These are phyloP conservation scores for Amiota minor DNA, from an alignment of 2,888 invertebrate species.

Conservation along the genomic window DNA sequence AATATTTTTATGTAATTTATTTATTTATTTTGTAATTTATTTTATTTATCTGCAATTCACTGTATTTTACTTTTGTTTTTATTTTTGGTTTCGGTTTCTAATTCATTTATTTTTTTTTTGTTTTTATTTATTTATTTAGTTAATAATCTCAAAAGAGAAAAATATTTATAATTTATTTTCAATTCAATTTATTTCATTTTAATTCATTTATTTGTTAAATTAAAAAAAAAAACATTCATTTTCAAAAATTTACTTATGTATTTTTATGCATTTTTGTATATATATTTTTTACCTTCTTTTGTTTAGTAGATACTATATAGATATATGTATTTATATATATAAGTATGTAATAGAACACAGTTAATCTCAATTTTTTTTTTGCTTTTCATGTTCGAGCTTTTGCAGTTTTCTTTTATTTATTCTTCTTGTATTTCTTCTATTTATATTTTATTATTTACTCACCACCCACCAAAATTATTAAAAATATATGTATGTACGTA, in stretches of 20 bases:
- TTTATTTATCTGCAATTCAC: slow-evolving; percentile 34
- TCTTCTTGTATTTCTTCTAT: neutral
- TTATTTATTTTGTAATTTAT: slow-evolving; percentile 52
- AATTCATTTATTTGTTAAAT: slow-evolving; percentile 43
- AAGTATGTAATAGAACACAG: slow-evolving; percentile 63
- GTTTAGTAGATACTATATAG: slow-evolving; percentile 24
- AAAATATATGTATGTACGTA: neutral
- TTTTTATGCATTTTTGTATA: slow-evolving; percentile 45
- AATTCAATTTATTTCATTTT: slow-evolving; percentile 26
- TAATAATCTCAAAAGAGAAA: slow-evolving; percentile 68
- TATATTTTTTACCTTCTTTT: slow-evolving; percentile 44
- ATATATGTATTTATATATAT: too few species aligned
- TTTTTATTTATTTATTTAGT: slow-evolving; percentile 53
- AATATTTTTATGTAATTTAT: slow-evolving; percentile 41
- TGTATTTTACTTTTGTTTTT: slow-evolving; percentile 43
- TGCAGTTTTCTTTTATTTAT: neutral
- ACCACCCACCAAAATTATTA: neutral
- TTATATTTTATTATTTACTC: neutral
- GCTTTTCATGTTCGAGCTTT: slow-evolving; percentile 9
- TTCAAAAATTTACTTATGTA: slow-evolving; percentile 59
- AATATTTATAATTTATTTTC: slow-evolving; percentile 57
- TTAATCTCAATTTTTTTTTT: slow-evolving; percentile 66
- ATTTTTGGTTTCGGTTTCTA: slow-evolving; percentile 48
- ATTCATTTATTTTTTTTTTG: slow-evolving; percentile 59
- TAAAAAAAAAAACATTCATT: slow-evolving; percentile 60